Evolutionary conservation across 2,888 invertebrate species (phyloP).

Genomic region (Sphaerophoria rueppellii): DNA sequence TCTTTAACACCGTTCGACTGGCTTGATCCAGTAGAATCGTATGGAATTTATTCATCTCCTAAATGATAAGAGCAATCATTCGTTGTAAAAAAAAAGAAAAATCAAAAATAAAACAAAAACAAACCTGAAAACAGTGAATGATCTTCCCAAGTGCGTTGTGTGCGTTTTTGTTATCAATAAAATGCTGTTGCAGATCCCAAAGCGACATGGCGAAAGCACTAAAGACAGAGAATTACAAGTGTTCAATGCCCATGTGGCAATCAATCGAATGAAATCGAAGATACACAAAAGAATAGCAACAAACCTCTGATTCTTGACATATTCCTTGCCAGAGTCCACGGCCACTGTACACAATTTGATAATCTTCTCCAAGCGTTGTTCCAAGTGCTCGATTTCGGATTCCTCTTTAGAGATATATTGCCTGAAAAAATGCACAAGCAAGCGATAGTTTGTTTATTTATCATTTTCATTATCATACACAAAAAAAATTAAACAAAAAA

Average conservation of each 20-base stretch:
- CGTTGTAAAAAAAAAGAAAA: conserved; percentile 3
- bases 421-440: conserved; percentile 83
- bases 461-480: conserved; percentile 33
- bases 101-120: conserved; percentile 45
- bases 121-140: conserved; percentile 87
- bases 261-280: background rate
- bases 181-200: conserved; percentile 94
- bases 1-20: conserved; percentile 93
- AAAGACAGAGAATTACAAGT: conserved; percentile 76
- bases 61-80: conserved; percentile 81
- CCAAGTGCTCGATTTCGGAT: conserved; percentile 92
- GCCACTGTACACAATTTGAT: conserved; percentile 94
- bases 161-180: conserved; percentile 91
- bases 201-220: conserved; percentile 93
- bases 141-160: conserved; percentile 91
- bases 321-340: conserved; percentile 95
- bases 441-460: conserved; percentile 44
- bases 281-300: conserved; percentile 63
- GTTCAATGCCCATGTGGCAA: conserved; percentile 32
- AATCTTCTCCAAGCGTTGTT: conserved; percentile 94
- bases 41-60: conserved; percentile 97
- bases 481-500: background rate
- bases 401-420: conserved; percentile 93
- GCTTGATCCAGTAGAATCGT: conserved; percentile 95
- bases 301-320: conserved; percentile 96